Base-by-base conservation (phyloP, 2,888 invertebrate species). In the Caenorhabditis sinica region DNA sequence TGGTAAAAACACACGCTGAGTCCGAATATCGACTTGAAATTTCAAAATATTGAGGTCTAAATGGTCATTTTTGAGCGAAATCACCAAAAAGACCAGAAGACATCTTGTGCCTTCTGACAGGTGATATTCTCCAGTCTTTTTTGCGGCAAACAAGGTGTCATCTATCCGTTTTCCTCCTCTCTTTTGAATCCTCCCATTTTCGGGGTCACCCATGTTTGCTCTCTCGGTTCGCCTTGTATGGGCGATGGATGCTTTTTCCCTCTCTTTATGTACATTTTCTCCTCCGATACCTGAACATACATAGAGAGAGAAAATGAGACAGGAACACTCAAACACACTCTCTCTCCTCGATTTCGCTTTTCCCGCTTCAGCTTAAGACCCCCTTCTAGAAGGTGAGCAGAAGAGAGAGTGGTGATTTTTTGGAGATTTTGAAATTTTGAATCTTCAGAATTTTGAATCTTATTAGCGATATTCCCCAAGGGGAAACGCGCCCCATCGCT, bases 261-360 rank as follows among this genome's bases (percentile, higher is more conserved):
- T 72, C 71, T 72, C 71, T 61, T 71, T 66, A 30, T 66, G 51
- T 66, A 53, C 84, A 82, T 51, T 81, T 68, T 72, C 58, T 25
- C 43, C 8, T n/a, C 30, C 15, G 5, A 33, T 68, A 51, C 49
- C 66, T 66, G 66, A 66, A 30, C 49, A 66, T 36, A 63, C 63
- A 63, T n/a, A 60, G 17, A 58, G 23, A 58, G 15, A 58, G 17
- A 33, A 8, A 51, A n/a, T n/a, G n/a, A n/a, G n/a, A n/a, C n/a
- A n/a, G n/a, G 23, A 28, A n/a, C 23, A 36, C 28, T 20, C 49
- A 49, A 17, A 20, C 49, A 49, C 20, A 49, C 49, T 13, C 45
- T 49, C 43, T 68, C 51, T 53, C 63, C 58, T 65, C 58, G 30
- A 58, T 58, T 58, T 30, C 17, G 28, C 68, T 63, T 87, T 77